Conservation (phyloP, 2,888 invertebrate genomes). For the Drosophila borealis region DNA sequence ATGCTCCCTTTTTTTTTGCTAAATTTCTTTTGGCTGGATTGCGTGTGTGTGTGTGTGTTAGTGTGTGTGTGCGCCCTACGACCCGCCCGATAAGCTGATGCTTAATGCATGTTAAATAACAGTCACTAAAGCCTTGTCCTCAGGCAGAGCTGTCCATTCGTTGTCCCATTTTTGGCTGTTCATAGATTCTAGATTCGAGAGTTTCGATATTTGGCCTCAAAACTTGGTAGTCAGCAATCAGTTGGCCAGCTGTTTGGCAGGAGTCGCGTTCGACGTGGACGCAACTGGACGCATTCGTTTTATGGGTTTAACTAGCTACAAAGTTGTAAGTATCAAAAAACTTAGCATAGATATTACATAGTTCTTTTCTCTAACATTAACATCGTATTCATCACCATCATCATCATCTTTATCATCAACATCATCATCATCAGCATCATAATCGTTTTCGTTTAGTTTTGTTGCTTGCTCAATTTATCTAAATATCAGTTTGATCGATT, state of each 20-base stretch:
- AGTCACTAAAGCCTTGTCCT: constrained; percentile 18
- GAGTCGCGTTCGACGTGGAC: constrained; percentile 63
- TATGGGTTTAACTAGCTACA: constrained; percentile 67
- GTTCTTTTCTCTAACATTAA: constrained; percentile 12
- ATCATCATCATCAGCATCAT: background rate
- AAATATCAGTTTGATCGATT: constrained; percentile 17
- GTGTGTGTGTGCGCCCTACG: constrained; percentile 18
- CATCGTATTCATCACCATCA: background rate
- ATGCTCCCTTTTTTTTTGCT: constrained; percentile 27
- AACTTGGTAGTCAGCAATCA: constrained; percentile 11
- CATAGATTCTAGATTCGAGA: constrained; percentile 13
- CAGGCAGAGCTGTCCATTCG: constrained; percentile 47
- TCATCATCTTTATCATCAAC: too few species aligned
- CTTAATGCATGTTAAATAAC: constrained; percentile 11
- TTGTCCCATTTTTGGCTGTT: constrained; percentile 59
- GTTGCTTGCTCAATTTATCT: constrained; percentile 25
- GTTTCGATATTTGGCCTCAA: constrained; percentile 39
- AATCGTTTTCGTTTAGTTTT: constrained; percentile 24
- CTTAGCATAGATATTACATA: constrained; percentile 52
- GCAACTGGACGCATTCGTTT: constrained; percentile 49
- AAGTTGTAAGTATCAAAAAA: constrained; percentile 72
- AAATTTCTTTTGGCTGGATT: constrained; percentile 41
- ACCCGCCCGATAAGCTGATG: constrained; percentile 19
- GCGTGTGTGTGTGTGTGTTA: constrained; percentile 12
- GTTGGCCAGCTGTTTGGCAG: constrained; percentile 50